phyloP scores from a whole-genome alignment of 2,797 vertebrate species.

The Lophius americanus region DNA sequence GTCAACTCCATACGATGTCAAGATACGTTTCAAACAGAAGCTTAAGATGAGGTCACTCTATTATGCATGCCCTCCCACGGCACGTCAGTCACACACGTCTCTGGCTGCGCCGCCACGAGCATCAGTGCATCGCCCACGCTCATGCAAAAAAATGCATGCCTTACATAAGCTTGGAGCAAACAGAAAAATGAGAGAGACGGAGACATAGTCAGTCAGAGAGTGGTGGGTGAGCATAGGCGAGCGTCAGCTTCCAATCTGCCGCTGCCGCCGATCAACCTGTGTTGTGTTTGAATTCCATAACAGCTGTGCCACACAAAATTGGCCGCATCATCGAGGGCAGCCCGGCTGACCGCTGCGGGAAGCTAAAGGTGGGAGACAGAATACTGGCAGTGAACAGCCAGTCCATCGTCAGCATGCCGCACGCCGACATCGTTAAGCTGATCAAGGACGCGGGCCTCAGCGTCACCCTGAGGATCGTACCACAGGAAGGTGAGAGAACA shows the following conservation, averaged over 20 bases:
- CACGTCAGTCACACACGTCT: conserved; percentile 66
- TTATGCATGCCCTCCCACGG: conserved; percentile 69
- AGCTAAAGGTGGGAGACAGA: conserved; percentile 97
- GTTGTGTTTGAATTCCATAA: conserved; percentile 27
- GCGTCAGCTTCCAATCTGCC: conserved; percentile 40
- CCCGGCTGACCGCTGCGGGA: conserved; percentile 95
- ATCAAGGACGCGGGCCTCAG: conserved; percentile 99
- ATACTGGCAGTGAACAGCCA: conserved; percentile 97
- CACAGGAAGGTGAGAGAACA: conserved; percentile 93
- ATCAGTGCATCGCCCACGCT: conserved; percentile 65
- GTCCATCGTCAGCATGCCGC: conserved; percentile 97
- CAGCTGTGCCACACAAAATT: conserved; percentile 98
- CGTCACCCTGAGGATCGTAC: conserved; percentile 95
- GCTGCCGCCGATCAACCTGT: conserved; percentile 35
- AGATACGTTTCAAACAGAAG: conserved; percentile 32
- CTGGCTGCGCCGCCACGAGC: conserved; percentile 46
- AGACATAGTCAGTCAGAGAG: conserved; percentile 56
- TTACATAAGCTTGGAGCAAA: conserved; percentile 69
- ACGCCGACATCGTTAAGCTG: conserved; percentile 98
- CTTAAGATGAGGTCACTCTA: conserved; percentile 53
- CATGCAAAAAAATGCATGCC: conserved; percentile 50
- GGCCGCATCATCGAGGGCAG: conserved; percentile 98
- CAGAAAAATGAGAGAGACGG: conserved; percentile 58
- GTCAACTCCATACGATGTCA: conserved; percentile 14
- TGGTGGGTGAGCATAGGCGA: conserved; percentile 33